phyloP scores from a whole-genome alignment of 2,888 invertebrate species.

The Tetranychus piercei region DNA sequence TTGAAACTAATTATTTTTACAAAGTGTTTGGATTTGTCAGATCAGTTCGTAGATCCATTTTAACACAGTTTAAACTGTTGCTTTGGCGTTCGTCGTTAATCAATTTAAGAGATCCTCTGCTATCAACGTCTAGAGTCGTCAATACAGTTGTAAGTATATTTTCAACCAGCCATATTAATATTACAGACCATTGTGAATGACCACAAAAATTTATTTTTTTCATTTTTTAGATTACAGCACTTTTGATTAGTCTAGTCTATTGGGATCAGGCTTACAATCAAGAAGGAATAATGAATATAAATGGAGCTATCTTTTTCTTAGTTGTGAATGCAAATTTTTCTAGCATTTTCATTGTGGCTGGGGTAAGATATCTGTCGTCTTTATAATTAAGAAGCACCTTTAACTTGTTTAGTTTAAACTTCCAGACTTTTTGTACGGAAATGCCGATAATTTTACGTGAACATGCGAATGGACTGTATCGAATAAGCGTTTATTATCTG shows the following conservation, averaged over 20 bases:
- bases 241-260: conserved; percentile 34
- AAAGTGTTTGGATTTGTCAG: conserved; percentile 39
- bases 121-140: conserved; percentile 65
- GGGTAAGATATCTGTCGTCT: conserved; percentile 43
- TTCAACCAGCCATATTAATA: not conserved
- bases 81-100: conserved; percentile 59
- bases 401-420: not conserved
- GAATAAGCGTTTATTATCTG: conserved; percentile 72
- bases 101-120: conserved; percentile 67
- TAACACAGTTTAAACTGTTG: not conserved
- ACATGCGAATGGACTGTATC: conserved; percentile 70
- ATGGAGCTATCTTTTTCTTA: conserved; percentile 73
- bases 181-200: not conserved
- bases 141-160: conserved; percentile 59
- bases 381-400: not conserved
- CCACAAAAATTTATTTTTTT: not conserved
- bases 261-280: conserved; percentile 42
- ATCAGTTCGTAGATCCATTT: conserved; percentile 37
- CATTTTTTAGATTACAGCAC: conserved; percentile 26
- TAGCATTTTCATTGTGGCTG: conserved; percentile 81
- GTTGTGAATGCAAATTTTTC: conserved; percentile 86
- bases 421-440: conserved; percentile 38
- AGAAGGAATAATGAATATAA: conserved; percentile 81
- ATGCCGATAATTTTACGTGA: conserved; percentile 72
- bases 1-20: not conserved